Conservation (phyloP, 1,140 invertebrate species). For the Sycophila sp. region DNA sequence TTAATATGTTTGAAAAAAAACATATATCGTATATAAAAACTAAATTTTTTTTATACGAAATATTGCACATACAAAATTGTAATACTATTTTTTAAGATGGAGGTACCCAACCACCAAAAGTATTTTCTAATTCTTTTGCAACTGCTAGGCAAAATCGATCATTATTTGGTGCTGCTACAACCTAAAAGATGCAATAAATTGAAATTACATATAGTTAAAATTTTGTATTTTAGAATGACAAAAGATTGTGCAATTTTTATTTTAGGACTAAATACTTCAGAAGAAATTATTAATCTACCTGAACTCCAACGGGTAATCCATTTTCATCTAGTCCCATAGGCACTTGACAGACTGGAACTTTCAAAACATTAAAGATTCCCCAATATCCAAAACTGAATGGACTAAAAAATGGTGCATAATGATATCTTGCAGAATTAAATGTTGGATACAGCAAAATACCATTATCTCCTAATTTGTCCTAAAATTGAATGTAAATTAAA, state of each 20-base stretch:
- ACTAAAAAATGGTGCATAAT: conserved; percentile 81
- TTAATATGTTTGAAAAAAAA: no score
- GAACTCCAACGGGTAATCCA: conserved; percentile 61
- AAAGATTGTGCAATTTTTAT: neutral
- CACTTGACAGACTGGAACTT: conserved; percentile 85
- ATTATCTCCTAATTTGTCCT: conserved; percentile 79
- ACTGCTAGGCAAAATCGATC: conserved; percentile 87
- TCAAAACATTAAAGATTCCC: conserved; percentile 87
- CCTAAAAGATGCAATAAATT: conserved; percentile 57
- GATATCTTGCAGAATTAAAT: conserved; percentile 84
- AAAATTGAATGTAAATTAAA: neutral
- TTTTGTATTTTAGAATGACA: neutral
- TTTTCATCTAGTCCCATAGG: conserved; percentile 57
- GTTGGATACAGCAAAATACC: conserved; percentile 89
- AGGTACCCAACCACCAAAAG: conserved; percentile 85
- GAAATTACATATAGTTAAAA: neutral
- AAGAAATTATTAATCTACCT: conserved; percentile 47
- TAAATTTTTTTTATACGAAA: no score
- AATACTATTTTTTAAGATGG: conserved; percentile 61
- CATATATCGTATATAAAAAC: no score
- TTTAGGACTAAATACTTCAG: neutral
- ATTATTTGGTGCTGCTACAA: conserved; percentile 79
- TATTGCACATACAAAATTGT: neutral
- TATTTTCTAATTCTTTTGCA: conserved; percentile 81
- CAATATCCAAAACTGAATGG: conserved; percentile 92